These are phyloP conservation scores for Trachurus trachurus DNA, from an alignment of 2,797 vertebrate species.

Conservation along the genomic window DNA sequence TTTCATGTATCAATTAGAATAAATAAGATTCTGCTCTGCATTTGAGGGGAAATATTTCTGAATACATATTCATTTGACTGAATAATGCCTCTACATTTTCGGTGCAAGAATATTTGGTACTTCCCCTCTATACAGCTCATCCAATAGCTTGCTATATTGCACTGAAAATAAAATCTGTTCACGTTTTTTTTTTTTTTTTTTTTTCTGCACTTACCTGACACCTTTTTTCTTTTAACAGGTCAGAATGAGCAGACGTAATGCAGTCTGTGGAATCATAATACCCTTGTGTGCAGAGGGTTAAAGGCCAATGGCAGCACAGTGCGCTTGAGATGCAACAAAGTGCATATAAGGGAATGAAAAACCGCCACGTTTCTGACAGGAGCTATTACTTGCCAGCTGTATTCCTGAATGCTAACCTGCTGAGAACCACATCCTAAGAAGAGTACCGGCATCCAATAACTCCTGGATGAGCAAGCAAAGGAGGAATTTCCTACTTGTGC, in stretches of 20 bases:
- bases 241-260: conserved; percentile 23
- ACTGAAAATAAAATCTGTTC: background rate
- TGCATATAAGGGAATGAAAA: conserved; percentile 58
- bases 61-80: conserved; percentile 22
- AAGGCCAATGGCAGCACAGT: conserved; percentile 45
- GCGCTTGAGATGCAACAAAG: conserved; percentile 55
- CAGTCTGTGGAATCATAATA: conserved; percentile 22
- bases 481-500: conserved; percentile 64
- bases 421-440: conserved; percentile 70
- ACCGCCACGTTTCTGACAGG: conserved; percentile 53
- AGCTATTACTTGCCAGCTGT: conserved; percentile 54
- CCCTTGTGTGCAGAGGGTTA: conserved; percentile 45
- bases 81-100: conserved; percentile 4
- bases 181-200: background rate
- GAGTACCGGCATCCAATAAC: conserved; percentile 68
- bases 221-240: background rate
- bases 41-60: conserved; percentile 56
- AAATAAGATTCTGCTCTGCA: conserved; percentile 53
- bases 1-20: conserved; percentile 77
- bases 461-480: conserved; percentile 57
- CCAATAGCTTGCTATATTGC: background rate
- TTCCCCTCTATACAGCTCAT: background rate
- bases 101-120: conserved; percentile 20
- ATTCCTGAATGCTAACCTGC: conserved; percentile 68
- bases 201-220: no score